These are phyloP conservation scores for Ginglymostoma cirratum DNA, from an alignment of 2,113 vertebrate species.

Conservation along the genomic window DNA sequence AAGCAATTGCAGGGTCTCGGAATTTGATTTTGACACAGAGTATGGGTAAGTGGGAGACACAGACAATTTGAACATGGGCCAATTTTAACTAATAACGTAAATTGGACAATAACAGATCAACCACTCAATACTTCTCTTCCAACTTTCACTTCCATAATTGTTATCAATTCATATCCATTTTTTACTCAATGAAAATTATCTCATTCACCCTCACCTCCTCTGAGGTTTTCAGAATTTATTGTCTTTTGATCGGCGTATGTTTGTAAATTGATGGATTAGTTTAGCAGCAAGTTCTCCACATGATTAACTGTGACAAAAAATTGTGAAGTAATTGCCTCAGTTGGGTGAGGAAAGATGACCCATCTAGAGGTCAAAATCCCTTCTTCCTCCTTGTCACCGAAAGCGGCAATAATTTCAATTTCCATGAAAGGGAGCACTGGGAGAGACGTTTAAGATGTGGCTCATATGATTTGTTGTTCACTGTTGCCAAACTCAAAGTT, in stretches of 20 bases:
- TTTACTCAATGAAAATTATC: neutral
- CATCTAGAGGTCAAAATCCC: neutral
- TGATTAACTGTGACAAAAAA: neutral
- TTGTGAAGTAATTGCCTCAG: neutral
- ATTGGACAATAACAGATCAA: neutral
- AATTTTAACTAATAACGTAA: neutral
- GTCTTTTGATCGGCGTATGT: neutral
- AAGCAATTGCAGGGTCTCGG: neutral
- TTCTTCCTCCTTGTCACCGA: neutral
- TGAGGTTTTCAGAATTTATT: neutral
- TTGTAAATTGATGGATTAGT: neutral
- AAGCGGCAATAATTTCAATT: neutral
- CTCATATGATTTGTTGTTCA: neutral
- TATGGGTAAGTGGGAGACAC: neutral
- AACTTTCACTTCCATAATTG: neutral
- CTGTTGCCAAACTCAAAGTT: neutral
- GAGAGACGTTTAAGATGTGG: neutral
- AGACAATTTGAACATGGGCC: neutral
- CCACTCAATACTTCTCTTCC: neutral
- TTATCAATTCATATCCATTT: neutral
- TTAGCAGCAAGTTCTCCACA: neutral
- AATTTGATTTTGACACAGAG: neutral
- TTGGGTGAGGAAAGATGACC: neutral
- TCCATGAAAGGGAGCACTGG: neutral
- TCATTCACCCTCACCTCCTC: neutral